A percentile compares a stretch with the other conserved stretches of the same genome.
Evolutionary conservation across 1,140 invertebrate genomes (phyloP).

Genomic region (Sweltsa coloradensis): DNA sequence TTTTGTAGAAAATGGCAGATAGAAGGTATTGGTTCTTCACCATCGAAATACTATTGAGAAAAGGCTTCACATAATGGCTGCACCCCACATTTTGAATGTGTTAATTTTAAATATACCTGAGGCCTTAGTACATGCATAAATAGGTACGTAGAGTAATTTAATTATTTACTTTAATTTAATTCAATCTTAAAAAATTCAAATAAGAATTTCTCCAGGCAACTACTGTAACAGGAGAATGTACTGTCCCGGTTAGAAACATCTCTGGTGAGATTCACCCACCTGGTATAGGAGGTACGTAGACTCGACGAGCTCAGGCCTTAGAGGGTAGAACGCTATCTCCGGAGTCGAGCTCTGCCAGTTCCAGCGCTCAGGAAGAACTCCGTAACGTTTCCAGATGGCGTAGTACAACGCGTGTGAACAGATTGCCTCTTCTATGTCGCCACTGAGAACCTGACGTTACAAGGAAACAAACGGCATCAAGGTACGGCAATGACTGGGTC

Average conservation of each 20-base stretch:
- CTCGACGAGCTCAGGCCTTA: constrained; percentile 53
- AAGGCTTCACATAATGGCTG: too few relatives aligned
- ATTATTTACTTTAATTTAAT: not conserved
- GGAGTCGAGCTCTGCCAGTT: constrained; percentile 51
- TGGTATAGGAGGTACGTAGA: constrained; percentile 58
- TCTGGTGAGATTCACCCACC: constrained; percentile 18
- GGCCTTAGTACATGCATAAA: too few relatives aligned
- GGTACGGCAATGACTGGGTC: too few relatives aligned
- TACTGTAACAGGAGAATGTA: not conserved
- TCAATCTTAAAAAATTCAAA: not conserved
- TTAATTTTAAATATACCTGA: too few relatives aligned
- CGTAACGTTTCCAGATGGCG: constrained; percentile 51
- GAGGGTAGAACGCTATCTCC: constrained; percentile 53
- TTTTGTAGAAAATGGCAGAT: too few relatives aligned
- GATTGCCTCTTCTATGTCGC: constrained; percentile 60
- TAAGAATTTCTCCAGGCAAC: not conserved
- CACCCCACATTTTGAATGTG: too few relatives aligned
- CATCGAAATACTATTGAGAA: too few relatives aligned
- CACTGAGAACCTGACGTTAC: constrained; percentile 48
- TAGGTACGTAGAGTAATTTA: too few relatives aligned
- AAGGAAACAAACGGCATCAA: too few relatives aligned
- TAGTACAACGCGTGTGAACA: constrained; percentile 56
- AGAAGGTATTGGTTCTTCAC: too few relatives aligned
- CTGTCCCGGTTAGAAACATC: not conserved
- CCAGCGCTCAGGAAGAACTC: constrained; percentile 50